Evolutionary conservation across 2,113 vertebrate species (phyloP).

Genomic region (Peucedramus taeniatus): DNA sequence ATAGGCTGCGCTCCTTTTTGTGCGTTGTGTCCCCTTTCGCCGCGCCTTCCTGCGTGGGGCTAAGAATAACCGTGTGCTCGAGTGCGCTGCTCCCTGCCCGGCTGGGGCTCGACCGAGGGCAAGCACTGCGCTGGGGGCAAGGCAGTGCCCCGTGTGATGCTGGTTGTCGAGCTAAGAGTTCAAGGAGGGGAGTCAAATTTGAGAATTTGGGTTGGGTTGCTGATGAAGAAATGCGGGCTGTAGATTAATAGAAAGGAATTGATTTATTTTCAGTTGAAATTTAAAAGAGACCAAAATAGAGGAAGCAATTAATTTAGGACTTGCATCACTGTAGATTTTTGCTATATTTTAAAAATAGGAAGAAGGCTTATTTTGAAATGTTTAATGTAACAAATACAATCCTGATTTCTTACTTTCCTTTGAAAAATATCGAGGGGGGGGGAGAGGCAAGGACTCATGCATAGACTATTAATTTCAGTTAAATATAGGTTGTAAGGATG

Average conservation of each 20-base stretch:
- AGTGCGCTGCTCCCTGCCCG: not conserved
- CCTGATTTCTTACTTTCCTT: not conserved
- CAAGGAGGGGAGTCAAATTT: not conserved
- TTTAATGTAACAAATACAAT: not conserved
- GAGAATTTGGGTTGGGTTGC: not conserved
- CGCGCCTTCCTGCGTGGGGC: not conserved
- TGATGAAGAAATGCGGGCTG: not conserved
- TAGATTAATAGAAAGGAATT: not conserved
- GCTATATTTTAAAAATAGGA: not conserved
- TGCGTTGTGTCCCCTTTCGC: not conserved
- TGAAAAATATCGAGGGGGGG: not conserved
- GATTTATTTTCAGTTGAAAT: slow-evolving; percentile 39
- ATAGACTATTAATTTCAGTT: not conserved
- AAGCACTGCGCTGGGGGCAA: not conserved
- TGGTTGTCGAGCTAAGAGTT: not conserved
- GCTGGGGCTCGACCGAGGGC: not conserved
- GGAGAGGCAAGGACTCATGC: not conserved
- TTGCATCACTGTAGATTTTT: not conserved
- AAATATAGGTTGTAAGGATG: not conserved
- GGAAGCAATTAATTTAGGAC: slow-evolving; percentile 38
- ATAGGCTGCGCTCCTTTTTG: not conserved
- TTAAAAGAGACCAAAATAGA: not conserved
- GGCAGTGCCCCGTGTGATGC: not conserved
- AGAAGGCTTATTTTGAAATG: not conserved
- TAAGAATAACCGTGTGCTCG: slow-evolving; percentile 42